These are phyloP conservation scores for Picus viridis DNA, from an alignment of 2,797 vertebrate species.

Conservation along the genomic window DNA sequence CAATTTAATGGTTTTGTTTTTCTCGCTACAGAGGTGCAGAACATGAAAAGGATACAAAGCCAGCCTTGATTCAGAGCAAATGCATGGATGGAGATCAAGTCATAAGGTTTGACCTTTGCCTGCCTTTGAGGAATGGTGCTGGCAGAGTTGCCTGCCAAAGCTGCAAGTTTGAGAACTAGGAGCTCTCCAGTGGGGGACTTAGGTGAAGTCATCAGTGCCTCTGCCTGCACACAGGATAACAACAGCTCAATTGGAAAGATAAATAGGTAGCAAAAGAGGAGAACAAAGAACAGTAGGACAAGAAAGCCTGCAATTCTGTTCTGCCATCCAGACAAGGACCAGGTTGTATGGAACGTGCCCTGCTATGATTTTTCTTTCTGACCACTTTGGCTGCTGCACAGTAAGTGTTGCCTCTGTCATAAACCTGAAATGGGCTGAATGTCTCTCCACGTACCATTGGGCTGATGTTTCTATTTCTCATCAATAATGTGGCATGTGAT, in stretches of 20 bases:
- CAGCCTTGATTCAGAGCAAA: neutral
- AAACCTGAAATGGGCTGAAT: neutral
- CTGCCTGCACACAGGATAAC: neutral
- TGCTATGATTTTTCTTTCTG: neutral
- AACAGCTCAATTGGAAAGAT: neutral
- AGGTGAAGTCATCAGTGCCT: neutral
- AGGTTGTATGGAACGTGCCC: neutral
- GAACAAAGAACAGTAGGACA: neutral
- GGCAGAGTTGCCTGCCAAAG: neutral
- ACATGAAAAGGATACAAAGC: neutral
- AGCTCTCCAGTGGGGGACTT: neutral
- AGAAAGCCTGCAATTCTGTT: neutral
- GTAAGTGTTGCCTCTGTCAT: neutral
- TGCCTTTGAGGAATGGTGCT: neutral
- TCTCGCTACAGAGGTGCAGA: neutral
- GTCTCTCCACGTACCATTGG: neutral
- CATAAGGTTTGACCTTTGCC: neutral
- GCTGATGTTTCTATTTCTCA: neutral
- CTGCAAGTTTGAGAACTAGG: neutral
- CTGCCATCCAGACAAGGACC: neutral
- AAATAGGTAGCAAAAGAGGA: neutral
- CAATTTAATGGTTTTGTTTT: neutral
- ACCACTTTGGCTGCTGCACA: neutral
- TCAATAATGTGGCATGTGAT: neutral
- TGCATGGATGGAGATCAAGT: neutral